These are phyloP conservation scores for Chamaetylas fuelleborni DNA, from an alignment of 2,113 vertebrate species.

Conservation along the genomic window DNA sequence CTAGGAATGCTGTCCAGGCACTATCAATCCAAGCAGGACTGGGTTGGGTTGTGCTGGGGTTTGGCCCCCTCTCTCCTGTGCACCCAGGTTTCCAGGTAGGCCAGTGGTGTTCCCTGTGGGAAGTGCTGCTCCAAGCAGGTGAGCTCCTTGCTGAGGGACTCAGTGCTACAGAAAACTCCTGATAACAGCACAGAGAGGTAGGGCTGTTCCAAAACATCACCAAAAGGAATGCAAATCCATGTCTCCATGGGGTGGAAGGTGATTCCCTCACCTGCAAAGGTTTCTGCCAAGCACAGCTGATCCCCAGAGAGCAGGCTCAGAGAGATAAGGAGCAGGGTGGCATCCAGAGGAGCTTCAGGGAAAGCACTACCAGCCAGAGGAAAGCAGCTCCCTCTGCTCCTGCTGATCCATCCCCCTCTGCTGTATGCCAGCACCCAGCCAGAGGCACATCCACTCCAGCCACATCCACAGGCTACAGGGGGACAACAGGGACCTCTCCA, in stretches of 20 bases:
- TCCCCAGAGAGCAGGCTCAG: fast-evolving
- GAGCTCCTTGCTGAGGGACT: background rate
- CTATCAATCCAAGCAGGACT: background rate
- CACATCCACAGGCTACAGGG: background rate
- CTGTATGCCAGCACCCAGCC: background rate
- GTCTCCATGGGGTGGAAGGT: fast-evolving
- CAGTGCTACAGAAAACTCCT: background rate
- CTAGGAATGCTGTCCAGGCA: background rate
- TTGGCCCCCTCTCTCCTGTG: fast-evolving
- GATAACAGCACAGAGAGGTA: background rate
- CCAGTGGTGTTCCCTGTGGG: fast-evolving
- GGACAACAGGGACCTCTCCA: background rate
- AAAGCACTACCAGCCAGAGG: background rate
- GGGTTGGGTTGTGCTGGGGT: background rate
- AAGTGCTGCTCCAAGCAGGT: background rate
- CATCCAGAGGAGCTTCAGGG: background rate
- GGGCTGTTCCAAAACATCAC: background rate
- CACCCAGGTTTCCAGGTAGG: background rate
- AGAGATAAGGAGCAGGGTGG: background rate
- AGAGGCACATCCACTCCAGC: background rate
- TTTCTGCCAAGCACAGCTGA: background rate
- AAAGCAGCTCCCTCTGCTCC: background rate
- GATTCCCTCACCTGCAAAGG: background rate
- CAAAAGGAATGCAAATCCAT: background rate
- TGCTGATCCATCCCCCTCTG: background rate